Evolutionary conservation across 2,113 vertebrate genomes (phyloP).

Genomic region (Steatornis caripensis): DNA sequence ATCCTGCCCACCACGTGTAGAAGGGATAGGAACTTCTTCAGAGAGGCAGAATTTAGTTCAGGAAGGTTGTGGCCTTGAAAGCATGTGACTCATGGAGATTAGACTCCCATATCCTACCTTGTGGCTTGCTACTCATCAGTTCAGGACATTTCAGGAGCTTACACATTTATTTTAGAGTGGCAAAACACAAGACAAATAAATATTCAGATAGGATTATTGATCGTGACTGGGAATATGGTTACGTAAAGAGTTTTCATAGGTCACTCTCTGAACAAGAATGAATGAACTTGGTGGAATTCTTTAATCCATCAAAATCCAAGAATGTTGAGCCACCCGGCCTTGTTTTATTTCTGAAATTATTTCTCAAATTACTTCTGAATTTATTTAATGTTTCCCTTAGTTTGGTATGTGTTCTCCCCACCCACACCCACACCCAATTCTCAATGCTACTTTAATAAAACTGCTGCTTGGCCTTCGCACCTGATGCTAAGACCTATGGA

Average conservation of each 20-base stretch:
- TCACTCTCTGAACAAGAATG: background rate
- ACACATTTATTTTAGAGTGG: background rate
- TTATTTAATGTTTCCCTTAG: background rate
- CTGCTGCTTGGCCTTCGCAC: background rate
- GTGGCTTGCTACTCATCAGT: background rate
- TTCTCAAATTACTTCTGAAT: background rate
- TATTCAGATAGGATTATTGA: background rate
- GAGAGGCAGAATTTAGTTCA: background rate
- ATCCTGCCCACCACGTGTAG: accelerated
- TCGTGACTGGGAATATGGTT: background rate
- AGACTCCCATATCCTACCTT: background rate
- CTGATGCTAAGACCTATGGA: background rate
- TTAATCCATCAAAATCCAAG: background rate
- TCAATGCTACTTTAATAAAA: background rate
- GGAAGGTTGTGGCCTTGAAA: background rate
- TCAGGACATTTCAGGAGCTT: background rate
- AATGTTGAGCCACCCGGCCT: background rate
- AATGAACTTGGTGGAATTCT: background rate
- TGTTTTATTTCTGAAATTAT: background rate
- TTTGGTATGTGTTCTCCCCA: background rate
- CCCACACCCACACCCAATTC: background rate
- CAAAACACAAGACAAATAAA: background rate
- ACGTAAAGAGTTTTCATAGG: background rate
- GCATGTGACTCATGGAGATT: background rate
- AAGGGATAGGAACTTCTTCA: background rate